Evolutionary conservation across 2,888 invertebrate species (phyloP), one percentile per base, ranked within the genome.

Genomic region (Rotaria sp.): DNA sequence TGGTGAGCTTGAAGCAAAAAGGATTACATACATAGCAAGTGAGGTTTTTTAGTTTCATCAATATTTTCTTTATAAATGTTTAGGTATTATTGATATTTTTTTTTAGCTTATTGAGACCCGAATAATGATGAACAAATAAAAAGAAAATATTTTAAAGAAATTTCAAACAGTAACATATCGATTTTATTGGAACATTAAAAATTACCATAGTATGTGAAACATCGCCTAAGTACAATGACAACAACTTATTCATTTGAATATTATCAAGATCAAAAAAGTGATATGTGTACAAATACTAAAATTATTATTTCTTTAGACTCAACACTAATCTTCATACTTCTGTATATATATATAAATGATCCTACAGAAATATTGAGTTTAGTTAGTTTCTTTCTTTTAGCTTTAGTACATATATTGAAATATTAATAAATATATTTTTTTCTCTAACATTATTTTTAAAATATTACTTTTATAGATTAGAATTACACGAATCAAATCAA

Each of bases 171-270:
- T 3, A 41, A 41, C 3, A 41, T 41, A 57, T 57, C 57, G 24
- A 84, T n/a, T n/a, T n/a, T n/a, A n/a, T n/a, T n/a, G n/a, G n/a
- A 84, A 52, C 80, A 87, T 84, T 85, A 89, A 30, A 92, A 93
- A 90, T 94, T 95, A 89, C 96, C 96, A 24, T 96, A 95, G 95
- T 97, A 96, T 90, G 95, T 95, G 3, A 96, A 97, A 91, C 93
- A 93, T 87, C 97, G 97, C 90, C 94, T 96, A 0, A 95, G 95
- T 0, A 95, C 95, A 0, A 92, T 96, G 89, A 95, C 96, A 0
- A 94, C 95, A 0, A 95, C 96, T 0, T 96, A 96, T 91, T 96
- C 96, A 85, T 95, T 95, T 87, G 96, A 96, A 87, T 94, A 94
- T 85, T 94, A 94, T 90, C 93, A 93, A 88, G 95, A 96, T 90